These are phyloP conservation scores for Heliconius cydno DNA, from an alignment of 2,888 invertebrate species.

Conservation along the genomic window DNA sequence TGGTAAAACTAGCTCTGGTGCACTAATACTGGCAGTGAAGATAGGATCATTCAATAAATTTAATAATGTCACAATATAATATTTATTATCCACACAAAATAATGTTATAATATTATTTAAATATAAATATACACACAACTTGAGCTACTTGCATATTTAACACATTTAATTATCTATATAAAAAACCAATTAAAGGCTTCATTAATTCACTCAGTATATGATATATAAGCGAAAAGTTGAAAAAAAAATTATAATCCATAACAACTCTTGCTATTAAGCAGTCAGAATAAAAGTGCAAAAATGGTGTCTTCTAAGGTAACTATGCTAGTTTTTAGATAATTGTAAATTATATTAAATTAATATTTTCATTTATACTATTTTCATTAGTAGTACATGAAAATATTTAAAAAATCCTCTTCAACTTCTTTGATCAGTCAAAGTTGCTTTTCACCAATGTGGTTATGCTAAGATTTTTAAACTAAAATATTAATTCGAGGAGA, in stretches of 20 bases:
- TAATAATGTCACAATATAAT: too few relatives aligned
- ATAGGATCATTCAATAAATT: too few relatives aligned
- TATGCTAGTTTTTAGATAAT: not conserved
- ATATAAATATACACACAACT: not conserved
- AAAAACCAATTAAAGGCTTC: not conserved
- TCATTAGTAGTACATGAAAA: too few relatives aligned
- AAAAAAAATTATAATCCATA: conserved; percentile 4
- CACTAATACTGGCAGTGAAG: too few relatives aligned
- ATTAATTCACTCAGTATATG: not conserved
- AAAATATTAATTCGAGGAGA: too few relatives aligned
- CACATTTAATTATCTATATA: not conserved
- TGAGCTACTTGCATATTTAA: not conserved
- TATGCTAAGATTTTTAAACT: too few relatives aligned
- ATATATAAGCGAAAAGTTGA: not conserved
- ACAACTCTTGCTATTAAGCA: not conserved
- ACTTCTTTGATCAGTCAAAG: too few relatives aligned
- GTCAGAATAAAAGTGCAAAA: not conserved
- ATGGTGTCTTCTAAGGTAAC: conserved; percentile 3
- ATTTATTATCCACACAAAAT: not conserved
- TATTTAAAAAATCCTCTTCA: too few relatives aligned
- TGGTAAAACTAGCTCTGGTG: too few relatives aligned
- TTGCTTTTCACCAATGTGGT: too few relatives aligned
- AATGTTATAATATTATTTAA: not conserved
- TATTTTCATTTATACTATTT: too few relatives aligned
- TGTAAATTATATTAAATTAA: too few relatives aligned